Conservation (phyloP, 2,888 invertebrate species). For the Gortyna flavago region DNA sequence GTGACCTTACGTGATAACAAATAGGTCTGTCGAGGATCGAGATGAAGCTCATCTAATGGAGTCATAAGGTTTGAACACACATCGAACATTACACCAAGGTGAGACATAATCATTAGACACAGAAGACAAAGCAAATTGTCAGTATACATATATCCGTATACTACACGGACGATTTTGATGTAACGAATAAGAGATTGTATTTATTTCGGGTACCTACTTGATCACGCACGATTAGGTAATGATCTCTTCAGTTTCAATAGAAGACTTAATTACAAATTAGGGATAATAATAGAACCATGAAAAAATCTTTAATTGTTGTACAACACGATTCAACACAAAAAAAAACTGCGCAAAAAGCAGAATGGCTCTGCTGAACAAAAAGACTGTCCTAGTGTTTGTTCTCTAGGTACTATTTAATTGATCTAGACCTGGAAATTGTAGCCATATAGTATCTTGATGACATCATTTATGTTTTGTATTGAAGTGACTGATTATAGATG, state of each 20-base stretch:
- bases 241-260: conserved; percentile 17
- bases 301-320: neutral
- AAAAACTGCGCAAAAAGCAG: conserved; percentile 12
- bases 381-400: conserved; percentile 2
- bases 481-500: neutral
- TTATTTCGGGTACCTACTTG: conserved; percentile 45
- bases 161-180: conserved; percentile 55
- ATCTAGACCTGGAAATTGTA: conserved; percentile 34
- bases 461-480: neutral
- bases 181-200: conserved; percentile 35
- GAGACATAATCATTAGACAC: conserved; percentile 69
- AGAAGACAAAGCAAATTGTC: conserved; percentile 69
- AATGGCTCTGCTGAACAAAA: neutral
- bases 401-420: neutral
- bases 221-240: conserved; percentile 69
- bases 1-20: conserved; percentile 83
- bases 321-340: conserved; percentile 9
- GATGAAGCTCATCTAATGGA: conserved; percentile 72
- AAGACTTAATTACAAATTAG: conserved; percentile 27
- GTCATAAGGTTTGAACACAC: conserved; percentile 75
- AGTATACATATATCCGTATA: conserved; percentile 40
- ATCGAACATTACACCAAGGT: conserved; percentile 80
- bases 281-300: neutral
- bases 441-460: neutral
- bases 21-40: conserved; percentile 79